Evolutionary conservation across 2,797 vertebrate genomes (phyloP), one percentile per base, ranked within the genome.

Genomic region (Paramormyrops hopkinsi): DNA sequence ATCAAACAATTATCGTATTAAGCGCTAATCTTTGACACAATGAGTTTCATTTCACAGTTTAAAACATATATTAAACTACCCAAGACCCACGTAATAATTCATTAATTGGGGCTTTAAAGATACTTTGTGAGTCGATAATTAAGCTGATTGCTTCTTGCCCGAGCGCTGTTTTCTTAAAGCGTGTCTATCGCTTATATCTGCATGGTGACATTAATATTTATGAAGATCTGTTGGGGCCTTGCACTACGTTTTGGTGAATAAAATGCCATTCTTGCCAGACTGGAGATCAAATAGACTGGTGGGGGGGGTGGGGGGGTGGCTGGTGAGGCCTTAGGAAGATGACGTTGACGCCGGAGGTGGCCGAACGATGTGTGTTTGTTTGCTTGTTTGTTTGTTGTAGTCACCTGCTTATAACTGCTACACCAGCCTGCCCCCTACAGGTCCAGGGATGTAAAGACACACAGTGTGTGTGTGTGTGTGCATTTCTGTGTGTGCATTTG

Each of bases 241-340:
- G 22, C 53, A 37, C 33, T 33, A 87, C 8, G 33, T 33, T 51
- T 41, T 19, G 25, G 29, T 87, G 85, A 37, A 59, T 41, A 51
- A 87, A 87, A 59, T 41, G 22, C 29, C 53, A 9, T 87, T 59
- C 33, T 22, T 54, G 85, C 85, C 37, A 33, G 48, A 29, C 50
- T 53, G n/a, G n/a, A 44, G 50, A 89, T 89, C 88, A 88, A 51
- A 76, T n/a, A 84, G 85, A 56, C 51, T 59, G 29, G 53, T 54
- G 48, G 37, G 51, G 48, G 53, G 53, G n/a, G 41, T 19, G 59
- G 29, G n/a, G n/a, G 50, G 59, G 50, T 83, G 73, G 82, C 73
- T 41, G 73, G 69, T 29, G 51, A 83, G 50, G 44, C 50, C n/a
- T 8, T 53, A 6, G 9, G 53, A 29, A 46, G 73, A 79, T n/a